phyloP scores from a whole-genome alignment of 1,140 invertebrate genomes.

The Andrena cerasifolii region DNA sequence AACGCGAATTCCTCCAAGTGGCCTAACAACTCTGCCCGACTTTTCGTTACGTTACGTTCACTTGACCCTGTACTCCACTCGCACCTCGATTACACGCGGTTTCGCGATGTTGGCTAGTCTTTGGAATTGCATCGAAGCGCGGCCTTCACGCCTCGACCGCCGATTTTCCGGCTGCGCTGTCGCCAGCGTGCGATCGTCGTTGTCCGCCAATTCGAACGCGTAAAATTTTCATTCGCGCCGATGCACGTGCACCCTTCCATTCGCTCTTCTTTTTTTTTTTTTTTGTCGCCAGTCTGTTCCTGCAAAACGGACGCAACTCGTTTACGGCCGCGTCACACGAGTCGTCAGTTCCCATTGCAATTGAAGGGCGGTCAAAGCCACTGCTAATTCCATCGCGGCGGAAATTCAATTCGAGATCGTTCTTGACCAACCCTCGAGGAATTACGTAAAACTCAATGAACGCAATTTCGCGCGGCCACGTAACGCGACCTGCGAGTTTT shows the following conservation, averaged over 20 bases:
- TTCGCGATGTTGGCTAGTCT: not conserved
- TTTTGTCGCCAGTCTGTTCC: not conserved
- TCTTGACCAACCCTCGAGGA: constrained; percentile 62
- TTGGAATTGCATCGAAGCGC: not conserved
- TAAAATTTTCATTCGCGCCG: constrained; percentile 52
- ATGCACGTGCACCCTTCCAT: not conserved
- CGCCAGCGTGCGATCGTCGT: not conserved
- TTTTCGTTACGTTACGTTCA: not conserved
- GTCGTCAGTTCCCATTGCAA: constrained; percentile 73
- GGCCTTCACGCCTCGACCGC: not conserved
- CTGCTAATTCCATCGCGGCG: constrained; percentile 61
- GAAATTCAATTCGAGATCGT: constrained; percentile 77
- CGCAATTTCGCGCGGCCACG: constrained; percentile 46
- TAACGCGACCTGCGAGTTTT: constrained; percentile 44
- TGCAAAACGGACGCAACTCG: constrained; percentile 68
- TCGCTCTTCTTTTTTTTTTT: not conserved
- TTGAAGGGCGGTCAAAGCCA: constrained; percentile 79
- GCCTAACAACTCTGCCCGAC: no score
- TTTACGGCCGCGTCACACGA: constrained; percentile 67
- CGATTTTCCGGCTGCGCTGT: constrained; percentile 8
- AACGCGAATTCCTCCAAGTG: no score
- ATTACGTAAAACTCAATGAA: constrained; percentile 64
- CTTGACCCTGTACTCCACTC: no score
- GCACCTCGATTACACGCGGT: not conserved
- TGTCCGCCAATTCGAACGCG: constrained; percentile 14